Percentiles rank a stretch among this genome's conserved stretches.
phyloP scores from a whole-genome alignment of 2,888 invertebrate genomes.

The Drosophila yooni region DNA sequence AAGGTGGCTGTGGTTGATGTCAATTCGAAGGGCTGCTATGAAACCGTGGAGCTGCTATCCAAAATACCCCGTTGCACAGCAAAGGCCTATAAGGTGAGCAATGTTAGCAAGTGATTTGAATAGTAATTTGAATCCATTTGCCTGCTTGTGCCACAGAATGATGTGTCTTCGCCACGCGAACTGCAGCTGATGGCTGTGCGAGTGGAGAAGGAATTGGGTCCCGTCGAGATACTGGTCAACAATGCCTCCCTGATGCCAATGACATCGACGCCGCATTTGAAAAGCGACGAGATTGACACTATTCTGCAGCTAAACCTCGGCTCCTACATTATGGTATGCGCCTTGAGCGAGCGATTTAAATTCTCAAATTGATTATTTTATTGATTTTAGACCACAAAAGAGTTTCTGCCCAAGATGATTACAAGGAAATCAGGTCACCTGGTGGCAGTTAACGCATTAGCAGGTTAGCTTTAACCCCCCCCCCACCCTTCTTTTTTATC shows the following conservation, averaged over 20 bases:
- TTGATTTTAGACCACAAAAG: conserved; percentile 83
- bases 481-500: no score
- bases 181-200: conserved; percentile 81
- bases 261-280: conserved; percentile 83
- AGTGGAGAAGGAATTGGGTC: conserved; percentile 84
- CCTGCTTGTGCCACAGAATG: conserved; percentile 69
- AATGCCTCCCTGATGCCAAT: conserved; percentile 85
- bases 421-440: conserved; percentile 85
- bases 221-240: conserved; percentile 85
- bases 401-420: conserved; percentile 85
- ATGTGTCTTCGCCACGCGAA: conserved; percentile 84
- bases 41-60: conserved; percentile 82
- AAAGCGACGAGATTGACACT: conserved; percentile 84
- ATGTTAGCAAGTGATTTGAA: background rate
- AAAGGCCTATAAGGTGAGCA: conserved; percentile 82
- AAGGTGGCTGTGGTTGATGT: conserved; percentile 85
- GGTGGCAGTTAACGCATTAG: conserved; percentile 85
- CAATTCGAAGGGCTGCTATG: conserved; percentile 82
- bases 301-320: conserved; percentile 85
- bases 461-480: conserved; percentile 68
- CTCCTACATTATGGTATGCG: conserved; percentile 85
- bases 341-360: background rate
- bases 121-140: background rate
- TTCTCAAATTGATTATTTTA: background rate
- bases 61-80: conserved; percentile 82